Evolutionary conservation across 2,888 invertebrate species (phyloP).

Genomic region (Agrotis puta): DNA sequence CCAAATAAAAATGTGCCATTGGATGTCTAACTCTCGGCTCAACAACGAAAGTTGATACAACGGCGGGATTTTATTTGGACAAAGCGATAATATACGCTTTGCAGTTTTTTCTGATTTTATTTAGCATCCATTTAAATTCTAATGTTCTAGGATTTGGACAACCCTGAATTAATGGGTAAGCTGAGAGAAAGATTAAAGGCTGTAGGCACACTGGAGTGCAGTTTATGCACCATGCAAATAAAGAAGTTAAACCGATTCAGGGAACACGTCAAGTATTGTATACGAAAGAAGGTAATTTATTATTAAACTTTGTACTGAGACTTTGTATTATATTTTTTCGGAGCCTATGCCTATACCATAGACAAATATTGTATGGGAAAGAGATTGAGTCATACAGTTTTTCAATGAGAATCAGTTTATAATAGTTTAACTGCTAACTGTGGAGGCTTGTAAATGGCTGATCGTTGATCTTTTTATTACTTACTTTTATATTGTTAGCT

Average conservation of each 20-base stretch:
- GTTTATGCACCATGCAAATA: slow-evolving; percentile 69
- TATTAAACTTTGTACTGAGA: neutral
- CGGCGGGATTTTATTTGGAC: too few relatives aligned
- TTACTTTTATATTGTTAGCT: too few relatives aligned
- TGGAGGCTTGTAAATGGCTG: too few relatives aligned
- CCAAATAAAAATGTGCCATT: neutral
- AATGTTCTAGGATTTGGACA: slow-evolving; percentile 70
- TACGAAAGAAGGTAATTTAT: slow-evolving; percentile 62
- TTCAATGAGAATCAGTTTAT: too few relatives aligned
- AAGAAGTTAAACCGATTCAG: slow-evolving; percentile 67
- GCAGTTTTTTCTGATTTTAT: neutral
- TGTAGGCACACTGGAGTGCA: slow-evolving; percentile 68
- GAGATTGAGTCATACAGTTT: neutral
- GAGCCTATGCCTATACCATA: neutral
- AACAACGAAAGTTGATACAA: too few relatives aligned
- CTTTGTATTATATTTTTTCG: neutral
- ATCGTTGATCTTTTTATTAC: too few relatives aligned
- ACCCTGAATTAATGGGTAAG: slow-evolving; percentile 66
- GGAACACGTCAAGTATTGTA: slow-evolving; percentile 69
- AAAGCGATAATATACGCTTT: neutral
- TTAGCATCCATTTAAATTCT: neutral
- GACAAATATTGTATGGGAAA: too few relatives aligned
- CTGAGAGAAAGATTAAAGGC: slow-evolving; percentile 65
- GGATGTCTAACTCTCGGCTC: neutral
- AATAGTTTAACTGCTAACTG: too few relatives aligned